Evolutionary conservation across 1,140 invertebrate species (phyloP).

Genomic region (Penaeus chinensis): DNA sequence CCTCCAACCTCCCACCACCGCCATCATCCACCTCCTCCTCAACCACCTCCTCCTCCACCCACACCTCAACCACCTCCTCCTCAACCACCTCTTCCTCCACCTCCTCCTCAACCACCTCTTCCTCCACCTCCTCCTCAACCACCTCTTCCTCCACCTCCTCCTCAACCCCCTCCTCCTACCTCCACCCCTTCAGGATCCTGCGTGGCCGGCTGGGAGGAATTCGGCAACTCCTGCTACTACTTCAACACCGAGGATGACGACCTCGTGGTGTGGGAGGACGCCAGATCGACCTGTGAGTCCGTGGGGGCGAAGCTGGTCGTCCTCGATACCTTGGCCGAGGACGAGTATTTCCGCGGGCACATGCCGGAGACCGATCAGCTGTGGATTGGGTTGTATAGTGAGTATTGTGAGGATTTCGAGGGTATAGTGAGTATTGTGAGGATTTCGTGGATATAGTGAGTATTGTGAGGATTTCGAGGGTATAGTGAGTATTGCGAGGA

Average conservation of each 20-base stretch:
- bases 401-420: constrained; percentile 4
- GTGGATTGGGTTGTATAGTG: constrained; percentile 52
- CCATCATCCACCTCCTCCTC: too few species aligned
- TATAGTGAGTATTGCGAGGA: too few species aligned
- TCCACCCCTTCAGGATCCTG: constrained; percentile 20
- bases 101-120: too few species aligned
- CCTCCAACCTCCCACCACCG: too few species aligned
- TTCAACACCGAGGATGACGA: constrained; percentile 49
- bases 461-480: too few species aligned
- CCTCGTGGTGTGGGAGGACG: constrained; percentile 35
- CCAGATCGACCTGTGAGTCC: constrained; percentile 16
- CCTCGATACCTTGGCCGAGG: constrained; percentile 22
- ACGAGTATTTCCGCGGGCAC: constrained; percentile 20
- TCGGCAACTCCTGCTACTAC: constrained; percentile 46
- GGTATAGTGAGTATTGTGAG: too few species aligned
- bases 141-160: not conserved
- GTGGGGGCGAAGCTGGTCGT: constrained; percentile 44
- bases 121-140: too few species aligned
- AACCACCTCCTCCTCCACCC: too few species aligned
- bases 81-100: too few species aligned
- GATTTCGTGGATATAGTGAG: too few species aligned
- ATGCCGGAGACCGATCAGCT: constrained; percentile 19
- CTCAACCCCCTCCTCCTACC: not conserved
- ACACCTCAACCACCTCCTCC: too few species aligned
- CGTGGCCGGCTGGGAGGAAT: constrained; percentile 40